Base-by-base conservation (phyloP, 2,113 vertebrate species). In the Corydoras sp. region DNA sequence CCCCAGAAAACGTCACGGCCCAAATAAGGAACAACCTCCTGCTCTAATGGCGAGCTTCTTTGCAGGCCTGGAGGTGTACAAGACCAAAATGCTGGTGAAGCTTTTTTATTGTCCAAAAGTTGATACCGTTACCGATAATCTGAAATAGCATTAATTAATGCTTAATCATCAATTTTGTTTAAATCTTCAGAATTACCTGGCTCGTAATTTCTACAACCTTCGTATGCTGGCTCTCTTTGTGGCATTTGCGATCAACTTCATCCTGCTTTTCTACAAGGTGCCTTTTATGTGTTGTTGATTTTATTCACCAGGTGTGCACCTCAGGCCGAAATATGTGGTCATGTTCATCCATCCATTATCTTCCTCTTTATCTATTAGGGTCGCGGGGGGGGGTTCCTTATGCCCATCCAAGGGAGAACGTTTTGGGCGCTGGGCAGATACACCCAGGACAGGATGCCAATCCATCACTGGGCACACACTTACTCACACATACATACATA, bases 211-310 rank as follows among this genome's bases (percentile, higher is more conserved):
- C 91, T 99, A 99, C 90, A 99, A 95, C 80, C 87, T 99, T 79
- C 90, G 97, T 72, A 92, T 97, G 86, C 91, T 99, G 82, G 95
- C 95, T 80, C 88, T 98, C 73, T 98, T 99, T 79, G 92, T 98
- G 77, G 95, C 94, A 69, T 99, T 99, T 67, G 92, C 97, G 78
- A 99, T 99, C 89, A 99, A 99, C 86, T 99, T 99, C 85, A 99
- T 99, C 84, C 93, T 99, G 75, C 94, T 99, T 10, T 99, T 99
- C 89, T 99, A 99, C 82, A 99, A 97, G 96, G 97, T 99, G 91
- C 4, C 10, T 62, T 71, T 62, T 0, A 15, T n/a, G 3, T 51
- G 1, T 24, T 29, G 15, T 10, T 2, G 18, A 24, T 18, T 48
- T 15, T 10, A 10, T 51, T 53, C n/a, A 14, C 43, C n/a, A 71